Evolutionary conservation across 2,113 vertebrate species (phyloP), one percentile per base, ranked within the genome.

Genomic region (Hoplias malabaricus): DNA sequence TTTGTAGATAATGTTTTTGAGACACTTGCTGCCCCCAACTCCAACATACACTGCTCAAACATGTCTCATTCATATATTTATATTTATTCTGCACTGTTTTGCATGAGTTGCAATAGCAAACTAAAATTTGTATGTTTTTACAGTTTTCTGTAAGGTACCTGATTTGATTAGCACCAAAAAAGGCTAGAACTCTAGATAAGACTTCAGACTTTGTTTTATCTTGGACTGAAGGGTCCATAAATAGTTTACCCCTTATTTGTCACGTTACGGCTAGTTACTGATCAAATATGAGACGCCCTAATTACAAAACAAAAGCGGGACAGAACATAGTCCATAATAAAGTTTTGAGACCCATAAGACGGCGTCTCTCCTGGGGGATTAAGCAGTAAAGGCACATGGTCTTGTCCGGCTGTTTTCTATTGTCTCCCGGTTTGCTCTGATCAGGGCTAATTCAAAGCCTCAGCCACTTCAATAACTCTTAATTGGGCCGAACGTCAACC

Each of bases 401-500:
- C 43, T 23, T 79, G 11, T 57, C 23, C 33, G 34, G 10, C 33
- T 29, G 23, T n/a, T 62, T 70, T 9, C 16, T 71, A n/a, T 21
- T 54, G 46, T 66, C 59, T 75, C 61, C 61, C 56, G 23, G 25
- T 75, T 67, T 54, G 43, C 31, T 46, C 68, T 66, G 53, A 74
- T 70, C 63, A 66, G 42, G 36, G 53, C 36, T 79, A 16, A 77
- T 70, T 66, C 67, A 63, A 77, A 61, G 40, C 46, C 62, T 76
- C 23, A 54, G n/a, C 29, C 25, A 27, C 48, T 61, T 78, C 53
- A 81, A 48, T 81, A 79, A 43, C 11, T 73, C 65, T 48, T 81
- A 76, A 77, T 80, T 76, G 50, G 50, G 40, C 57, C 54, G 31
- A 84, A 79, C 68, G 68, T 78, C 75, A 72, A 53, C 43, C 76